phyloP scores from a whole-genome alignment of 2,797 vertebrate species.

The Neomorphus geoffroyi region DNA sequence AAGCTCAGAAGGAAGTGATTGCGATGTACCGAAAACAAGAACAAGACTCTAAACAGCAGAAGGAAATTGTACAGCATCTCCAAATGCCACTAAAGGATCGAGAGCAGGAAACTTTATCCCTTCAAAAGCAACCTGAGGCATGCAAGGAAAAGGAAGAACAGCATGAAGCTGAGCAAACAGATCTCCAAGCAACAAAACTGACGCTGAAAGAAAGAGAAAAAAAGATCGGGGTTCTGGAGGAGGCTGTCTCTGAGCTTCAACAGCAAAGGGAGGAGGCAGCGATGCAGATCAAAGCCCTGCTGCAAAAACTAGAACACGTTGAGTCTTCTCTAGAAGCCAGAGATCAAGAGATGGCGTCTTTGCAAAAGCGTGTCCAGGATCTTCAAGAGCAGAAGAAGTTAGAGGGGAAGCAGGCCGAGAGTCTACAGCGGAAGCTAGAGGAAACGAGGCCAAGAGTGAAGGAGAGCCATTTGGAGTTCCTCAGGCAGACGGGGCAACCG shows the following conservation, averaged over 20 bases:
- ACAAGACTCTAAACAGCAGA: slow-evolving; percentile 10
- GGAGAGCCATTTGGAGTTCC: slow-evolving; percentile 53
- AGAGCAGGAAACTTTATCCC: slow-evolving; percentile 48
- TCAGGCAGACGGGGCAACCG: slow-evolving; percentile 45
- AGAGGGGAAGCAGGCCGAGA: background rate
- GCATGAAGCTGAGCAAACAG: slow-evolving; percentile 7
- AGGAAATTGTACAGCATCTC: slow-evolving; percentile 55
- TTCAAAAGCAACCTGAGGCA: slow-evolving; percentile 52
- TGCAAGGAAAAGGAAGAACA: slow-evolving; percentile 39
- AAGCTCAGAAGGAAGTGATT: slow-evolving; percentile 45
- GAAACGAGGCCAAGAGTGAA: background rate
- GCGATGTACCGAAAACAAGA: slow-evolving; percentile 61
- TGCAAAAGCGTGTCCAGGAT: background rate
- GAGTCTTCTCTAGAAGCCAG: slow-evolving; percentile 17
- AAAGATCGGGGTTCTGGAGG: slow-evolving; percentile 37
- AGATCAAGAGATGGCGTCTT: background rate
- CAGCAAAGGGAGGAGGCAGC: slow-evolving; percentile 9
- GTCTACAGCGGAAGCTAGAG: background rate
- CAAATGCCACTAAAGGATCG: slow-evolving; percentile 37
- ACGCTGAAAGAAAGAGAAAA: slow-evolving; percentile 40
- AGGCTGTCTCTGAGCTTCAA: slow-evolving; percentile 4
- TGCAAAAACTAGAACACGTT: slow-evolving; percentile 43
- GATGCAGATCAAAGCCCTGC: slow-evolving; percentile 22
- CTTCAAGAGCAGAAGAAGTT: background rate
- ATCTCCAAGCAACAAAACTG: slow-evolving; percentile 32